phyloP scores from a whole-genome alignment of 2,113 vertebrate genomes.

The Ginglymostoma cirratum region DNA sequence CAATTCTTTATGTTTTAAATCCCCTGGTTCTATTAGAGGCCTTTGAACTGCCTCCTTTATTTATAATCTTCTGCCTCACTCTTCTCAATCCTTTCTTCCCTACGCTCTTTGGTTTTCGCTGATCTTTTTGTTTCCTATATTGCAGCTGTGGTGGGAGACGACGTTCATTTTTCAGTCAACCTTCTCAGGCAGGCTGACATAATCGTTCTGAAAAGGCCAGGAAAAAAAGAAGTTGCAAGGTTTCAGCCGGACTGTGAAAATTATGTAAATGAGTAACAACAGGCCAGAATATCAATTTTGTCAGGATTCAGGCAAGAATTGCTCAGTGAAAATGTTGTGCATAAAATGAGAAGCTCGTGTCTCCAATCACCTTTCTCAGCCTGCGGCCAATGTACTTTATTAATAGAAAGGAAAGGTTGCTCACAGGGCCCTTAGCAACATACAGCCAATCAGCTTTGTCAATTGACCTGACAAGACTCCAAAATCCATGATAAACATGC shows the following conservation, averaged over 20 bases:
- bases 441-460: background rate
- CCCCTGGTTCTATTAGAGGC: background rate
- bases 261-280: background rate
- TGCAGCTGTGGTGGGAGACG: background rate
- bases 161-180: background rate
- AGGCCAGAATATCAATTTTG: background rate
- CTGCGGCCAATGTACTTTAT: background rate
- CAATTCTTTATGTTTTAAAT: background rate
- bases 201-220: background rate
- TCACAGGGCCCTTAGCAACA: conserved; percentile 1
- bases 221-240: background rate
- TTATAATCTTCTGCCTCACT: background rate
- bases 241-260: background rate
- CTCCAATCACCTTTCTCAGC: background rate
- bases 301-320: background rate
- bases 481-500: background rate
- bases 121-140: background rate
- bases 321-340: background rate
- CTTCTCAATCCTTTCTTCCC: background rate
- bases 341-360: background rate
- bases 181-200: background rate
- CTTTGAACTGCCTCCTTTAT: background rate
- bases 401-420: background rate
- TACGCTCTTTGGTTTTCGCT: background rate
- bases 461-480: background rate